Evolutionary conservation across 2,888 invertebrate species (phyloP).

Genomic region (Leptinotarsa tumamoca): DNA sequence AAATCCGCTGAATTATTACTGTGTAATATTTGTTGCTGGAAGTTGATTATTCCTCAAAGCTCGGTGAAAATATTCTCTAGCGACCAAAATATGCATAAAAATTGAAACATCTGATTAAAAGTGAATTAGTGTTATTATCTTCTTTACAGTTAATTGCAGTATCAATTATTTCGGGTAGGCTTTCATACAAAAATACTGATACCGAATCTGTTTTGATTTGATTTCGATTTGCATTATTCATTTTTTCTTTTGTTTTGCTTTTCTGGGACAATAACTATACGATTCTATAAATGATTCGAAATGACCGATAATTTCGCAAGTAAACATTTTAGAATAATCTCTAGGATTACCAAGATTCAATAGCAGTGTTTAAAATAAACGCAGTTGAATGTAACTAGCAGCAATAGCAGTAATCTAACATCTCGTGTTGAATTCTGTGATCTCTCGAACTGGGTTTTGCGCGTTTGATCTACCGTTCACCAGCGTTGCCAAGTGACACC

Average conservation of each 20-base stretch:
- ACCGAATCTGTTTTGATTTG: neutral
- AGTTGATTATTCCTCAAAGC: no score
- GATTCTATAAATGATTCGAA: conserved; percentile 3
- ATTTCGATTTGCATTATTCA: no score
- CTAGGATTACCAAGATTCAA: conserved; percentile 15
- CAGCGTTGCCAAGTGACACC: conserved; percentile 3
- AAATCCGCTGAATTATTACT: no score
- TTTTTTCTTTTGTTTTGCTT: neutral
- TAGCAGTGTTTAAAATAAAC: conserved; percentile 13
- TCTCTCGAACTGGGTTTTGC: conserved; percentile 25
- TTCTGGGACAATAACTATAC: neutral
- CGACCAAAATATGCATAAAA: no score
- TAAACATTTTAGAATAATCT: conserved; percentile 12
- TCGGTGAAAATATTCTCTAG: no score
- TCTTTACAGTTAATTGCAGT: no score
- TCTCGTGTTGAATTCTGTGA: conserved; percentile 21
- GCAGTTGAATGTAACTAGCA: conserved; percentile 13
- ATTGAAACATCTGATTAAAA: no score
- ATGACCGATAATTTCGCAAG: neutral
- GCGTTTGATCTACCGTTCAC: conserved; percentile 19
- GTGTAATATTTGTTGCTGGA: no score
- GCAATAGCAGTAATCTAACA: conserved; percentile 27
- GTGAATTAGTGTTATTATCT: no score
- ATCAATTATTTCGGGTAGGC: neutral
- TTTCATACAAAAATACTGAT: neutral